These are phyloP conservation scores for Solenopsis fugax DNA, from an alignment of 1,140 invertebrate species.

Conservation along the genomic window DNA sequence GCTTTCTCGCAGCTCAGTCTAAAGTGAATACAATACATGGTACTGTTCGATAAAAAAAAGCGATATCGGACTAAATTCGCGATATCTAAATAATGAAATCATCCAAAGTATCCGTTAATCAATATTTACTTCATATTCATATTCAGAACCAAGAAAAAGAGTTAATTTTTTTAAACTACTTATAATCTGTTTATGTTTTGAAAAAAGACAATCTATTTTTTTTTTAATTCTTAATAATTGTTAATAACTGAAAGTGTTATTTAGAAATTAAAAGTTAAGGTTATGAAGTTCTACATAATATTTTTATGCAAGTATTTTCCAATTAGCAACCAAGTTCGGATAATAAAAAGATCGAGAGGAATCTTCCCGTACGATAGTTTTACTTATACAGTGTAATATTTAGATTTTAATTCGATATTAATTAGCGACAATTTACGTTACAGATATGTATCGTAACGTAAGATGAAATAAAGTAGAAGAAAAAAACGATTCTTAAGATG, in stretches of 20 bases:
- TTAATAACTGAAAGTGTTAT: not conserved
- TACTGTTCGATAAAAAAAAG: conserved; percentile 45
- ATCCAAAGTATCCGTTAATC: not conserved
- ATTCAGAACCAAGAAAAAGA: not conserved
- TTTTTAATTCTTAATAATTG: not conserved
- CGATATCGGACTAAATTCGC: not conserved
- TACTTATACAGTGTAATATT: not conserved
- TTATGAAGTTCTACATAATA: not conserved
- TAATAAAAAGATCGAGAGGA: not conserved
- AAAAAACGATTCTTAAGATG: too few relatives aligned
- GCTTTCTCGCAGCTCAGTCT: conserved; percentile 28
- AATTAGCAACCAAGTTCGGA: not conserved
- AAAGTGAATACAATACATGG: conserved; percentile 10
- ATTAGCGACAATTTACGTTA: not conserved
- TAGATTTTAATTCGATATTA: not conserved
- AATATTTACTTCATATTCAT: not conserved
- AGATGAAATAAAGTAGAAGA: not conserved
- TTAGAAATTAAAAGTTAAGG: too few relatives aligned
- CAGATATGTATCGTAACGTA: not conserved
- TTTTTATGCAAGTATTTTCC: not conserved
- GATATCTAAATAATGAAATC: not conserved
- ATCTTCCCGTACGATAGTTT: not conserved
- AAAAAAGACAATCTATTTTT: not conserved
- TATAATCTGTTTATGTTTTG: not conserved
- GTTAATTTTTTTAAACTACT: not conserved